Evolutionary conservation across 2,113 vertebrate species (phyloP).

Genomic region (Notothenia coriiceps): DNA sequence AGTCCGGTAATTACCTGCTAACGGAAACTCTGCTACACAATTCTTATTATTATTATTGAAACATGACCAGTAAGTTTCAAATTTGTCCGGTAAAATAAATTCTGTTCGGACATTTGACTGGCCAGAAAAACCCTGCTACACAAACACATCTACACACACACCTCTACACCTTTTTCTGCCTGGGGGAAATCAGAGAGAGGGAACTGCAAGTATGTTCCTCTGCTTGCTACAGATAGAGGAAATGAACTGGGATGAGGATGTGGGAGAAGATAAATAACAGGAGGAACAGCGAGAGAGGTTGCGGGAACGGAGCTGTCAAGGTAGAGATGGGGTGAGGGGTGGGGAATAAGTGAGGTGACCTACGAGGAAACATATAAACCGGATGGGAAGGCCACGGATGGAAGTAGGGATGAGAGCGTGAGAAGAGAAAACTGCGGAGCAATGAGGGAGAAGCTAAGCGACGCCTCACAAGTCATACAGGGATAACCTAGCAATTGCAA

Average conservation of each 20-base stretch:
- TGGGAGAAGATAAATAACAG: slow-evolving; percentile 24
- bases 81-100: no score
- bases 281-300: slow-evolving; percentile 7
- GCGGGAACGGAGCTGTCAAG: background rate
- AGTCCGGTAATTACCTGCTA: no score
- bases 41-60: no score
- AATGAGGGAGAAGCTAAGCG: slow-evolving; percentile 4
- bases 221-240: slow-evolving; percentile 34
- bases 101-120: no score
- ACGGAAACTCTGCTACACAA: no score
- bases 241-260: slow-evolving; percentile 37
- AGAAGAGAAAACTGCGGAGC: background rate
- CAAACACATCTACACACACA: slow-evolving; percentile 18
- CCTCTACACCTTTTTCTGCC: slow-evolving; percentile 37
- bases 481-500: slow-evolving; percentile 15
- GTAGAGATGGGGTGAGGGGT: background rate
- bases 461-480: background rate
- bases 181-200: slow-evolving; percentile 61
- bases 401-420: background rate
- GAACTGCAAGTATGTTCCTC: slow-evolving; percentile 50
- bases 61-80: no score
- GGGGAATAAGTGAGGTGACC: slow-evolving; percentile 13
- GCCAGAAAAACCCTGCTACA: no score
- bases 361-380: slow-evolving; percentile 1
- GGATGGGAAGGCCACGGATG: slow-evolving; percentile 1